Percentiles rank a stretch among this genome's conserved stretches.
phyloP scores from a whole-genome alignment of 2,113 vertebrate species.

The Lontra canadensis region DNA sequence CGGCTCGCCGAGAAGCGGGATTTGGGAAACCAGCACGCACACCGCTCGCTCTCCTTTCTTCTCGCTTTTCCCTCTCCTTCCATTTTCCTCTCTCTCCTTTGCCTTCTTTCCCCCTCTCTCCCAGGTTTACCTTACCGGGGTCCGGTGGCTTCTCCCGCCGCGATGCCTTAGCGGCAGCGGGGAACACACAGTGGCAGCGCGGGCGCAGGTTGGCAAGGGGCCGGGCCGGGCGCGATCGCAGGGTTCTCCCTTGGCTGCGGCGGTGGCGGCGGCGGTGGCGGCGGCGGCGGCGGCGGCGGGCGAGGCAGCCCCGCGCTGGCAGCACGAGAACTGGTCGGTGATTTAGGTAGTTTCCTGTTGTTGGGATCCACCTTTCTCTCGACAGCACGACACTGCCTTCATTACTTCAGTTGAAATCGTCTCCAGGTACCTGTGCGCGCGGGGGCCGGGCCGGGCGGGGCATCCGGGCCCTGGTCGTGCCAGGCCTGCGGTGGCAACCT shows the following conservation, averaged over 20 bases:
- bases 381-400: conserved; percentile 99
- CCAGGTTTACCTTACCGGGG: conserved; percentile 18
- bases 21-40: not conserved
- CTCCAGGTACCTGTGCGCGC: conserved; percentile 83
- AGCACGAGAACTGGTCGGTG: conserved; percentile 92
- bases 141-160: not conserved
- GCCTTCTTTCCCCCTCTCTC: not conserved
- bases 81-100: not conserved
- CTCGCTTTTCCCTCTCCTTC: not conserved
- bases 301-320: conserved; percentile 67
- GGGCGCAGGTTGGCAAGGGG: conserved; percentile 58
- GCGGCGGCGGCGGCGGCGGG: conserved; percentile 55
- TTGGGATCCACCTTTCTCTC: conserved; percentile 96
- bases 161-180: not conserved
- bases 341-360: conserved; percentile 99
- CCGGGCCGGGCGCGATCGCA: not conserved
- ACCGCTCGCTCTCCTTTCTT: not conserved
- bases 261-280: not conserved
- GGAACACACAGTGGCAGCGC: not conserved
- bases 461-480: conserved; percentile 34
- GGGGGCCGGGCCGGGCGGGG: conserved; percentile 7
- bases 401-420: conserved; percentile 96
- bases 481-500: conserved; percentile 70
- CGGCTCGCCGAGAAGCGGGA: conserved; percentile 25
- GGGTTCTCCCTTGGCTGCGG: conserved; percentile 15